Conservation (phyloP, 2,888 invertebrate genomes). For the Celastrina argiolus region DNA sequence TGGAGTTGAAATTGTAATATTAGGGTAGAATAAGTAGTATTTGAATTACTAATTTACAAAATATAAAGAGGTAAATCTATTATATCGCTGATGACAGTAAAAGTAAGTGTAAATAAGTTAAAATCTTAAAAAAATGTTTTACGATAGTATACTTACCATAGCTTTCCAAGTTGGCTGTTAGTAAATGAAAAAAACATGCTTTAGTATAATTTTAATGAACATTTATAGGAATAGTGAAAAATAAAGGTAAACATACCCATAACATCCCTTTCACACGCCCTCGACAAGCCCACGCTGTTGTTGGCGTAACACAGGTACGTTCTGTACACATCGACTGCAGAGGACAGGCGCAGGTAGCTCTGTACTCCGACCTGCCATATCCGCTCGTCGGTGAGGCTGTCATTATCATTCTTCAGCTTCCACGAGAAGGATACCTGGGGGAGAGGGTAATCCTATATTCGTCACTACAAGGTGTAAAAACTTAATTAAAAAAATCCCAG, state of each 20-base stretch:
- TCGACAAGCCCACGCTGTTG: constrained; percentile 86
- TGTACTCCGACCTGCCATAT: constrained; percentile 65
- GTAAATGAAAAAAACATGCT: constrained; percentile 23
- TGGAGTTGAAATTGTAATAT: neutral
- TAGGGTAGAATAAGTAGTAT: neutral
- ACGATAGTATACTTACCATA: constrained; percentile 56
- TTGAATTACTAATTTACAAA: neutral
- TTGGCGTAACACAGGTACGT: constrained; percentile 92
- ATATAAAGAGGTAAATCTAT: neutral
- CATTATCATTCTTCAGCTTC: constrained; percentile 90
- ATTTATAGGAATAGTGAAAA: too few species aligned
- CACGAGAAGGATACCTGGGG: constrained; percentile 85
- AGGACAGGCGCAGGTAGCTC: constrained; percentile 73
- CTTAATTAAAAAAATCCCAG: too few species aligned
- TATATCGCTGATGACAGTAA: too few species aligned
- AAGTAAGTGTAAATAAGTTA: neutral
- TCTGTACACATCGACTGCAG: constrained; percentile 74
- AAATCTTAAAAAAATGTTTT: neutral
- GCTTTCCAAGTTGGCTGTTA: constrained; percentile 83
- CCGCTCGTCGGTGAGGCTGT: constrained; percentile 80
- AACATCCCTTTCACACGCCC: constrained; percentile 82
- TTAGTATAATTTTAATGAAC: constrained; percentile 6
- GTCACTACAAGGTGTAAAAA: too few species aligned
- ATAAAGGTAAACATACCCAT: constrained; percentile 78
- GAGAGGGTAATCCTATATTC: too few species aligned